Evolutionary conservation across 2,113 vertebrate species (phyloP), one percentile per base, ranked within the genome.

Genomic region (Microcebus lehilahytsara): DNA sequence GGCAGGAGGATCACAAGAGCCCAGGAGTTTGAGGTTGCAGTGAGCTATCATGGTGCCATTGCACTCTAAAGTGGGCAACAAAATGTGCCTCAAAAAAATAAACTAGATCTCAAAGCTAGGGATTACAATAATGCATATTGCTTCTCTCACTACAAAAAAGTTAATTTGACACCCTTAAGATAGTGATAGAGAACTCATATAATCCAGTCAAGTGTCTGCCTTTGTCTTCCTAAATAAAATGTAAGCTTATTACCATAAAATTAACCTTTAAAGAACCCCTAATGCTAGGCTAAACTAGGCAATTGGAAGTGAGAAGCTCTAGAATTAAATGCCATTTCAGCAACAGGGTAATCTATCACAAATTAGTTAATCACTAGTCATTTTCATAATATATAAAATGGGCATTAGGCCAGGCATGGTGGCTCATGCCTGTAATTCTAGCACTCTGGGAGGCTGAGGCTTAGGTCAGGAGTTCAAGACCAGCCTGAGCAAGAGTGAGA

Each of bases 301-400:
- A 92, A 77, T 0, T 83, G 6, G 46, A 94, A 91, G 23, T 88
- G 71, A 69, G 25, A 97, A 91, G 49, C 34, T 72, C 60, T 93
- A 40, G 16, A 86, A 12, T 81, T 86, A 93, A 86, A 95, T 81
- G 49, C 79, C 42, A 89, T 74, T 91, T 95, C 42, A 77, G 20
- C 22, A 74, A 77, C 20, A 89, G 11, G 37, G 5, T 49, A 60
- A 85, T 37, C 32, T 30, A 69, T n/a, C 25, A 67, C 23, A 85
- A 87, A 30, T 74, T 94, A 87, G 23, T 74, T 94, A 79, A 66
- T 78, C 42, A 64, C 22, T 32, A 46, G 40, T 49, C 58, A 69
- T 14, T 25, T 93, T 86, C 66, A 67, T 64, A 96, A 62, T 71
- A 71, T 34, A 17, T 56, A 71, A 90, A 89, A 46, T 64, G 25